These are phyloP conservation scores for Drosophila testacea DNA, from an alignment of 2,888 invertebrate genomes.

Conservation along the genomic window DNA sequence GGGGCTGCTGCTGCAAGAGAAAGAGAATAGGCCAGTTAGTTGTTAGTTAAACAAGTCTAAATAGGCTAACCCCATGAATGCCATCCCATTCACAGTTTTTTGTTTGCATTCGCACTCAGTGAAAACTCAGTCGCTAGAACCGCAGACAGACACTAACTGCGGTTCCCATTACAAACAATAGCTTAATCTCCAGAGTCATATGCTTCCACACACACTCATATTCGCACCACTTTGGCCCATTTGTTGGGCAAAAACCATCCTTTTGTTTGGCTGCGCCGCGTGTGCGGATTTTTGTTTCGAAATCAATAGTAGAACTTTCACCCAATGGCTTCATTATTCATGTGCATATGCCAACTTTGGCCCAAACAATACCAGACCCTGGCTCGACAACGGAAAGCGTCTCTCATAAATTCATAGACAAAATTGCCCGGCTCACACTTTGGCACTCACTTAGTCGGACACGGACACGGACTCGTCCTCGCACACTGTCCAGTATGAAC, in stretches of 20 bases:
- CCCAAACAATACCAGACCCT: constrained; percentile 27
- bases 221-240: constrained; percentile 35
- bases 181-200: constrained; percentile 79
- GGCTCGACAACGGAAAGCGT: constrained; percentile 17
- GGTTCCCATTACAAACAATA: constrained; percentile 73
- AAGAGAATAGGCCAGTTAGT: constrained; percentile 27
- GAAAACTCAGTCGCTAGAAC: constrained; percentile 64
- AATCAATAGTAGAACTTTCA: constrained; percentile 72
- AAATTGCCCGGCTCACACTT: constrained; percentile 65
- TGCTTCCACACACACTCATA: constrained; percentile 40
- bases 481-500: not conserved
- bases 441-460: constrained; percentile 43
- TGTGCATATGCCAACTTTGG: constrained; percentile 63
- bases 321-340: constrained; percentile 73
- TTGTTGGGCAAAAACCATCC: constrained; percentile 32
- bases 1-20: constrained; percentile 58
- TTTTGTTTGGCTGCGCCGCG: constrained; percentile 42
- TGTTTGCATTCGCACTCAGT: constrained; percentile 48
- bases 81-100: constrained; percentile 2
- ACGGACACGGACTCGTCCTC: not conserved
- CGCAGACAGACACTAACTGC: constrained; percentile 57
- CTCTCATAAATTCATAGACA: constrained; percentile 69
- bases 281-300: constrained; percentile 55
- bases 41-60: constrained; percentile 33
- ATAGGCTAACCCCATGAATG: constrained; percentile 12